Evolutionary conservation across 2,113 vertebrate genomes (phyloP).

Genomic region (Gymnorhina tibicen): DNA sequence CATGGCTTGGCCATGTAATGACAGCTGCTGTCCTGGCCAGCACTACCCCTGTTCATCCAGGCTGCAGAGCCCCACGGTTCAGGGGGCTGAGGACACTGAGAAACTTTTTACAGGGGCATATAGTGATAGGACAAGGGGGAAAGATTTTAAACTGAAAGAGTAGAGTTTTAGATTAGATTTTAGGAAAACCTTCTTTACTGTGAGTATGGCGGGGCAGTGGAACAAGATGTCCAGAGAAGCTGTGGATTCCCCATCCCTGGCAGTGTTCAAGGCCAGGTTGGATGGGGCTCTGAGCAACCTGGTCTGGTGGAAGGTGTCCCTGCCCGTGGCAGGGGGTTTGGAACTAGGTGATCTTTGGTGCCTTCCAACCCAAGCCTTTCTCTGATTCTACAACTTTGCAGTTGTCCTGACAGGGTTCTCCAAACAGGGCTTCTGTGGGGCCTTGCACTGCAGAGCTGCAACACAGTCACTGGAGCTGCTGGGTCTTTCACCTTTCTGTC

Average conservation of each 20-base stretch:
- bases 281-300: background rate
- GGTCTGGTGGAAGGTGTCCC: background rate
- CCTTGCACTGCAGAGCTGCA: rapidly evolving
- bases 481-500: background rate
- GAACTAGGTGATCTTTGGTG: background rate
- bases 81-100: background rate
- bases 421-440: background rate
- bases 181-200: background rate
- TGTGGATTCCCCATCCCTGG: background rate
- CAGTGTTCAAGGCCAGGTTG: background rate
- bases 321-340: background rate
- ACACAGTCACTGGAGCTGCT: background rate
- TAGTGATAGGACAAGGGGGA: background rate
- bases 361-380: background rate
- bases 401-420: rapidly evolving
- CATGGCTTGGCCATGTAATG: background rate
- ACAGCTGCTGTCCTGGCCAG: background rate
- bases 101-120: background rate
- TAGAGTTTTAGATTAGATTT: background rate
- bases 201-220: background rate
- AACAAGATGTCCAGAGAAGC: background rate
- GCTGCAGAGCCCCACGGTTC: rapidly evolving
- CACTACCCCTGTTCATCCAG: rapidly evolving
- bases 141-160: background rate
- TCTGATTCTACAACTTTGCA: background rate